phyloP scores from a whole-genome alignment of 2,113 vertebrate genomes.

The Anseranas semipalmata region DNA sequence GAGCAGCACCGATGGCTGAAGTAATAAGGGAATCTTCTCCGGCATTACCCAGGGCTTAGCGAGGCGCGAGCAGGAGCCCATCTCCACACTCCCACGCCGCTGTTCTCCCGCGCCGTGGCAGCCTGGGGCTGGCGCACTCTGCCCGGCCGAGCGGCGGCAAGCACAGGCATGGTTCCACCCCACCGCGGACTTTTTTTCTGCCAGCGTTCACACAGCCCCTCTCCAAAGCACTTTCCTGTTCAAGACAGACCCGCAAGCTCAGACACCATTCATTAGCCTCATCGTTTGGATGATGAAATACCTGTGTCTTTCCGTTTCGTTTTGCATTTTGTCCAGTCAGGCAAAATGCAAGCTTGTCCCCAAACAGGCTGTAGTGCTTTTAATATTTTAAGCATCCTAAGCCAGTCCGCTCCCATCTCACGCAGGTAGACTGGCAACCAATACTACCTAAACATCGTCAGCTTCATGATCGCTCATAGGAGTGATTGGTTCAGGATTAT shows the following conservation, averaged over 20 bases:
- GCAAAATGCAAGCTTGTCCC: not conserved
- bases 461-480: not conserved
- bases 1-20: not conserved
- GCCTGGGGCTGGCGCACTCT: not conserved
- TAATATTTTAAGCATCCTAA: constrained; percentile 2
- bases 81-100: not conserved
- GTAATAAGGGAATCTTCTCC: not conserved
- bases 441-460: constrained; percentile 44
- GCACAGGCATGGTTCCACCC: not conserved
- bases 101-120: not conserved
- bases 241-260: not conserved
- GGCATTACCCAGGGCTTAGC: constrained; percentile 38
- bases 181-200: not conserved
- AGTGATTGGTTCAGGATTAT: constrained; percentile 29
- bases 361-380: not conserved
- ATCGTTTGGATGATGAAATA: not conserved
- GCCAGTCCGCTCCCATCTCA: constrained; percentile 29
- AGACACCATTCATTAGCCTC: not conserved
- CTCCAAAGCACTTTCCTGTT: not conserved
- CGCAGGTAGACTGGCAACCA: constrained; percentile 39
- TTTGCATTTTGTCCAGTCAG: not conserved
- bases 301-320: not conserved
- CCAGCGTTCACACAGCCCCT: not conserved
- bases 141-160: accelerated
- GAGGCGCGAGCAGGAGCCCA: not conserved